Conservation (phyloP, 1,140 invertebrate species). For the Neodiprion fabricii region DNA sequence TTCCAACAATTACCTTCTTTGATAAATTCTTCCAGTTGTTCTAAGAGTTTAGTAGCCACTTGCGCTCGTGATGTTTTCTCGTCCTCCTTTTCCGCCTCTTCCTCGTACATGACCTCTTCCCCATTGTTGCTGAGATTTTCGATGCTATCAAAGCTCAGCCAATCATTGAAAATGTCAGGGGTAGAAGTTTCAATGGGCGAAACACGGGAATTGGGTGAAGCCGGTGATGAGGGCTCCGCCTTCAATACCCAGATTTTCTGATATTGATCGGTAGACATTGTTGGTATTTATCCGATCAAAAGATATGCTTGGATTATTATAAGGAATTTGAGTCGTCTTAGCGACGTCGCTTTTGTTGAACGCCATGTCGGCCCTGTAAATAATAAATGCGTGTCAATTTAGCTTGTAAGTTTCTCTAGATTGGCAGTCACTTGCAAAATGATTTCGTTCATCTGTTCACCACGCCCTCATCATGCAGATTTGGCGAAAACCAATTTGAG, state of each 20-base stretch:
- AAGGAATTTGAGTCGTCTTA: conserved; percentile 48
- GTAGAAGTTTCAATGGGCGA: conserved; percentile 31
- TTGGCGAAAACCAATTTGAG: too few species aligned
- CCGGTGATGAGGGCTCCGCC: conserved; percentile 60
- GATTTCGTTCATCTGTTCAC: not conserved
- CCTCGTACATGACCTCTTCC: conserved; percentile 10
- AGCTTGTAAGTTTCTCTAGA: conserved; percentile 7
- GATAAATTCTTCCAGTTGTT: conserved; percentile 55
- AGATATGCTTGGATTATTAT: conserved; percentile 41
- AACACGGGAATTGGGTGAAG: not conserved
- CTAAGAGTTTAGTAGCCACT: conserved; percentile 50
- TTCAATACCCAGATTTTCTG: conserved; percentile 56
- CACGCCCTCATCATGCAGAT: not conserved
- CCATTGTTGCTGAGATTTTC: conserved; percentile 36
- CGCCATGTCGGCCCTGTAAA: conserved; percentile 55
- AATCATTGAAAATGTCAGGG: conserved; percentile 45
- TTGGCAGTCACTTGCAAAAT: not conserved
- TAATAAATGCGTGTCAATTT: conserved; percentile 12
- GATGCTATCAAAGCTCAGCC: conserved; percentile 27
- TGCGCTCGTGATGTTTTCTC: conserved; percentile 50
- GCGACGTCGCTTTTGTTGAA: conserved; percentile 46
- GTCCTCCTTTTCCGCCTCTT: conserved; percentile 34
- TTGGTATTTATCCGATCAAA: conserved; percentile 37
- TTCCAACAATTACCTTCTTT: conserved; percentile 52
- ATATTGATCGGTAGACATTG: conserved; percentile 46